Conservation (phyloP, 2,888 invertebrate genomes). For the Dryobotodes eremita region DNA sequence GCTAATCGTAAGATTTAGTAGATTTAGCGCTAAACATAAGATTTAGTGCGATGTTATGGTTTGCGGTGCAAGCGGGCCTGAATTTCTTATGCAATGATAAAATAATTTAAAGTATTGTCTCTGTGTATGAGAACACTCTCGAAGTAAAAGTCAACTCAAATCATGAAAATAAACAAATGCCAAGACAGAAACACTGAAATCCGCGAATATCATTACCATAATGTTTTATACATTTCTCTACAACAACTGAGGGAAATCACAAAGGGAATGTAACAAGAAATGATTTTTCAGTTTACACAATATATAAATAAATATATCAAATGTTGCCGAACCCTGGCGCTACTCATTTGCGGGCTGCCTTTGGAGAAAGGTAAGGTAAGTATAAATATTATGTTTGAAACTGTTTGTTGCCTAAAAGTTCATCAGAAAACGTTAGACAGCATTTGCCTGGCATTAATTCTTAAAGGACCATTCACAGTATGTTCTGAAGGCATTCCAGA, state of each 20-base stretch:
- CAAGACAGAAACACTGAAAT: constrained; percentile 15
- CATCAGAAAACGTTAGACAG: background rate
- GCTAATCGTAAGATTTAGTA: too few relatives aligned
- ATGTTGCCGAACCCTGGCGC: background rate
- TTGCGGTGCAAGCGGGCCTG: too few relatives aligned
- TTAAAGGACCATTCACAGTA: background rate
- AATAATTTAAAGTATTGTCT: background rate
- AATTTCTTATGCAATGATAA: too few relatives aligned
- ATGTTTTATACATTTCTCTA: constrained; percentile 43
- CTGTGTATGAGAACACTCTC: background rate
- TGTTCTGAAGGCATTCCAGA: background rate
- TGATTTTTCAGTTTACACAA: constrained; percentile 21
- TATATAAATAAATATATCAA: constrained; percentile 13
- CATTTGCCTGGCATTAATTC: background rate
- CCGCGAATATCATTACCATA: constrained; percentile 46
- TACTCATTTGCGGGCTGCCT: background rate
- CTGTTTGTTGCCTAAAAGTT: background rate
- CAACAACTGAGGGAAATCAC: constrained; percentile 20
- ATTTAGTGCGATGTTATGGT: too few relatives aligned
- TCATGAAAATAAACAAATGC: constrained; percentile 12
- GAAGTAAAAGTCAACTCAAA: background rate
- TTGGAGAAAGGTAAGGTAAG: background rate
- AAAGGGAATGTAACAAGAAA: constrained; percentile 22
- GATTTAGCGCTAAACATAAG: too few relatives aligned
- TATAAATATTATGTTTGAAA: background rate